phyloP scores from a whole-genome alignment of 92 coral and sea anemone genomes.

The Epizoanthus fatuus region DNA sequence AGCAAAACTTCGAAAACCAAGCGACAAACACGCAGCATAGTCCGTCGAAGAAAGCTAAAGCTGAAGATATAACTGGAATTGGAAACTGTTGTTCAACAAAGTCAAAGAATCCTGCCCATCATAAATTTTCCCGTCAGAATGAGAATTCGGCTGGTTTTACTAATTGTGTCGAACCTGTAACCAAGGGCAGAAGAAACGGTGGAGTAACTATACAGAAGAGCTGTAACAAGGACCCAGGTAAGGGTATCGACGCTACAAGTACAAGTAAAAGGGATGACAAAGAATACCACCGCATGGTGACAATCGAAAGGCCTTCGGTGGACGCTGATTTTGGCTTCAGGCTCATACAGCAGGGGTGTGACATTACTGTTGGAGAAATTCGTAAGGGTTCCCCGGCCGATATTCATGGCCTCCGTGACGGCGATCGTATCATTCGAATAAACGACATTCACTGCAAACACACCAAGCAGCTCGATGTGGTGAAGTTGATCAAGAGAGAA shows the following conservation, averaged over 20 bases:
- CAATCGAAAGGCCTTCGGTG: conserved; percentile 64
- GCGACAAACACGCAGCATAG: conserved; percentile 47
- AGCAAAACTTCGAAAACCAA: conserved; percentile 25
- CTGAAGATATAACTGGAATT: not conserved
- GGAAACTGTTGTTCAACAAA: not conserved
- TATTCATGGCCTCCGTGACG: conserved; percentile 55
- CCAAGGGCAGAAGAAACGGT: not conserved
- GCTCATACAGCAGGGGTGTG: conserved; percentile 44
- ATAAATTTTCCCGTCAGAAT: not conserved
- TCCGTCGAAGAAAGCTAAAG: conserved; percentile 63
- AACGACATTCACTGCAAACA: conserved; percentile 59
- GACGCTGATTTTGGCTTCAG: conserved; percentile 68
- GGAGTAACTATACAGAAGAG: not conserved
- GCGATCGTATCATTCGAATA: conserved; percentile 61
- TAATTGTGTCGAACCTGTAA: no score
- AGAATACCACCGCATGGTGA: conserved; percentile 20
- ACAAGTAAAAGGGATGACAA: not conserved
- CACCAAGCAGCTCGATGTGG: conserved; percentile 46
- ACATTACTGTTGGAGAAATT: conserved; percentile 61
- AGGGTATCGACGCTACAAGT: not conserved
- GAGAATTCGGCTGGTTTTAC: no score
- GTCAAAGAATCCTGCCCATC: not conserved
- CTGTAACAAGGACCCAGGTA: not conserved
- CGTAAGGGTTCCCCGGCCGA: conserved; percentile 68
- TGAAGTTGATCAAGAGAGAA: conserved; percentile 51